Evolutionary conservation across 1,140 invertebrate genomes (phyloP).

Genomic region (Globodera ellingtonae): DNA sequence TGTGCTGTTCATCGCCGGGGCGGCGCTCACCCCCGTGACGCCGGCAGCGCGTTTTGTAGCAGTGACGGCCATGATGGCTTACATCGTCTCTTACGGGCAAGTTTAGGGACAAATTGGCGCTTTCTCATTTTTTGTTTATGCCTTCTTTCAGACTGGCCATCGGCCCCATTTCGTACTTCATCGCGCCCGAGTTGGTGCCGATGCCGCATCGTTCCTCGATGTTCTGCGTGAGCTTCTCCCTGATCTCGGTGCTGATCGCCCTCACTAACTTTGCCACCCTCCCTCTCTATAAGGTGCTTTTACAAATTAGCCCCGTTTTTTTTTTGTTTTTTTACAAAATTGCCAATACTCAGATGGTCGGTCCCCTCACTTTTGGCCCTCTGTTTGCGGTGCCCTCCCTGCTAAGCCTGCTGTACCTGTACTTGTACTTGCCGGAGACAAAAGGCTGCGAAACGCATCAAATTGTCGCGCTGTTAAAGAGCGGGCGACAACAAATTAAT

Average conservation of each 20-base stretch:
- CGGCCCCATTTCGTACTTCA: conserved; percentile 62
- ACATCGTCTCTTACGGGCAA: conserved; percentile 47
- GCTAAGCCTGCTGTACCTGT: conserved; percentile 45
- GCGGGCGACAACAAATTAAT: not conserved
- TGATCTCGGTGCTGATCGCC: conserved; percentile 57
- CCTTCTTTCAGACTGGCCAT: conserved; percentile 51
- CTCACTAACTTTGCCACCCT: conserved; percentile 59
- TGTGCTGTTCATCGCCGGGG: conserved; percentile 42
- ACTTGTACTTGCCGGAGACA: conserved; percentile 54
- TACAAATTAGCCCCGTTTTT: too few relatives aligned
- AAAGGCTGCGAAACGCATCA: conserved; percentile 50
- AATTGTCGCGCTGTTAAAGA: conserved; percentile 41
- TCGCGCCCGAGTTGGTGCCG: conserved; percentile 58
- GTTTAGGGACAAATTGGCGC: not conserved
- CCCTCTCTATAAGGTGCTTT: conserved; percentile 48
- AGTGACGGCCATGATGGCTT: conserved; percentile 41
- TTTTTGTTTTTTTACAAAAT: not conserved
- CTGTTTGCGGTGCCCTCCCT: conserved; percentile 54
- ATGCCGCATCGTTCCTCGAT: conserved; percentile 55
- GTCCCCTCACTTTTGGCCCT: conserved; percentile 52
- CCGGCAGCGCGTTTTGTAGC: conserved; percentile 46
- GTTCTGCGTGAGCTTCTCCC: conserved; percentile 59
- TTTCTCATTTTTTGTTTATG: not conserved
- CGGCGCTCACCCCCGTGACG: conserved; percentile 25
- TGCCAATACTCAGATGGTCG: conserved; percentile 45